A percentile compares a stretch with the other conserved stretches of the same genome.
Conservation (phyloP, 2,113 vertebrate species). For the Uropsilus gracilis region DNA sequence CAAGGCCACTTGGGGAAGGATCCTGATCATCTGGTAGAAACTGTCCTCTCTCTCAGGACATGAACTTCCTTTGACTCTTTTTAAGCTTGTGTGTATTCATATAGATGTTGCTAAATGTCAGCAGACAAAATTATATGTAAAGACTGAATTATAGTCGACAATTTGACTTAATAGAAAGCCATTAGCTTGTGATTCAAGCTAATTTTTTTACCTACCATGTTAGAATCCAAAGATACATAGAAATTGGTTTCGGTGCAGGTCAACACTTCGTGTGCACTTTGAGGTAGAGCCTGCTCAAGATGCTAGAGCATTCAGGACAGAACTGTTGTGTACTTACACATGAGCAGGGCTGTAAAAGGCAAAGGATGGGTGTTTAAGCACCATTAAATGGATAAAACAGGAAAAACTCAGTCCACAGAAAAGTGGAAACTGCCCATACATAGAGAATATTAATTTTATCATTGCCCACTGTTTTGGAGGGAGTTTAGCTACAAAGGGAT, state of each 20-base stretch:
- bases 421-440: background rate
- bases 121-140: background rate
- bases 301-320: background rate
- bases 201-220: background rate
- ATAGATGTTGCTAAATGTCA: background rate
- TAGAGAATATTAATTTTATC: background rate
- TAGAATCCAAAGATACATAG: background rate
- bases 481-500: background rate
- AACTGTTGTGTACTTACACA: background rate
- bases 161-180: background rate
- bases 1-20: background rate
- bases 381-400: background rate
- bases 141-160: background rate
- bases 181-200: background rate
- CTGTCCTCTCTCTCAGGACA: background rate
- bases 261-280: background rate
- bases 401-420: background rate
- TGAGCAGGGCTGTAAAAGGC: background rate
- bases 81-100: background rate
- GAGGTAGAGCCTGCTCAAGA: background rate
- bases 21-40: background rate
- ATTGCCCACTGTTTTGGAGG: background rate
- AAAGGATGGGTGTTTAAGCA: background rate
- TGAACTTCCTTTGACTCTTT: background rate
- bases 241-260: background rate